Percentiles rank a stretch among this genome's conserved stretches.
These are phyloP conservation scores for Bilobella aurantiaca DNA, from an alignment of 1,140 invertebrate genomes.

Conservation along the genomic window DNA sequence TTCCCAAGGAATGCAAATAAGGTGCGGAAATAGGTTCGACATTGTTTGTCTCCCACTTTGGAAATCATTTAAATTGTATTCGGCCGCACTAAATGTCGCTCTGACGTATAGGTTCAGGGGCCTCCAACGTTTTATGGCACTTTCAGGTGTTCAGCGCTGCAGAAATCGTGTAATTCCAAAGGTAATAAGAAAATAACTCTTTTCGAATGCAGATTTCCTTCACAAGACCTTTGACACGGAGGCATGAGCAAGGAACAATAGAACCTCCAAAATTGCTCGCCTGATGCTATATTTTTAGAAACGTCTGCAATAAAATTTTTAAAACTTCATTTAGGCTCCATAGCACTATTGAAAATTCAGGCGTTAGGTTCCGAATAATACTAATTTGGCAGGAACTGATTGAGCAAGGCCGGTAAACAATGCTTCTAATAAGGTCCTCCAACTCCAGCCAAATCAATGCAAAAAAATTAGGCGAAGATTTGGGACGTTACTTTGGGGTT, in stretches of 20 bases:
- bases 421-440: no score
- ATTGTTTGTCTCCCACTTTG: conserved; percentile 6
- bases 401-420: no score
- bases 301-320: no score
- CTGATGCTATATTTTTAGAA: no score
- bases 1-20: conserved; percentile 2
- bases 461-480: no score
- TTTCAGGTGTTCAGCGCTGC: neutral
- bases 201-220: neutral
- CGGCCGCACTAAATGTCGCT: neutral
- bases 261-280: no score
- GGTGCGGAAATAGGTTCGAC: conserved; percentile 4
- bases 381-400: neutral
- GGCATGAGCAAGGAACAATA: neutral
- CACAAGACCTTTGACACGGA: neutral
- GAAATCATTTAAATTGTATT: conserved; percentile 2
- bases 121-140: neutral
- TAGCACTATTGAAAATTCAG: no score
- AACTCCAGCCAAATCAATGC: no score
- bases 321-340: no score
- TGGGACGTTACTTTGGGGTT: no score
- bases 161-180: neutral
- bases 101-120: neutral
- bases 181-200: conserved; percentile 5
- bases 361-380: no score